phyloP scores from a whole-genome alignment of 2,797 vertebrate genomes.

The Dendrocincla fuliginosa region DNA sequence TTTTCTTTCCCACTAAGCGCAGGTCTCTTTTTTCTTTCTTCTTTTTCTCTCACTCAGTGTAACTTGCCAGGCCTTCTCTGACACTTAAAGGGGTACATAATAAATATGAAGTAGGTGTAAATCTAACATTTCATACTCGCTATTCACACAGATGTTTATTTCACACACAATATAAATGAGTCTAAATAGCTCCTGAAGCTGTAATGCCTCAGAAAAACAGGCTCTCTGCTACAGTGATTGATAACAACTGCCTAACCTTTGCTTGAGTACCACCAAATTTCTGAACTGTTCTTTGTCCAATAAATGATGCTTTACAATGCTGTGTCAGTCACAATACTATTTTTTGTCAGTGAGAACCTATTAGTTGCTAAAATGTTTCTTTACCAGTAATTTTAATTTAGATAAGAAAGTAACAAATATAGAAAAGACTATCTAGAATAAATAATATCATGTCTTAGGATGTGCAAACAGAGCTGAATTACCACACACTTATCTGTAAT shows the following conservation, averaged over 20 bases:
- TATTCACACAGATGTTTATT: slow-evolving; percentile 39
- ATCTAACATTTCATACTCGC: slow-evolving; percentile 15
- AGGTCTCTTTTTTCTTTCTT: no score
- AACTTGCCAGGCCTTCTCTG: no score
- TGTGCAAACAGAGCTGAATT: slow-evolving; percentile 26
- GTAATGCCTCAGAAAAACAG: background rate
- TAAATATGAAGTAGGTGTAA: slow-evolving; percentile 38
- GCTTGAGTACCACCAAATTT: background rate
- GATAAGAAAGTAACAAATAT: background rate
- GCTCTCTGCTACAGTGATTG: background rate
- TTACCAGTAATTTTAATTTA: background rate
- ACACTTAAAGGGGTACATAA: background rate
- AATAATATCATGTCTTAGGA: background rate
- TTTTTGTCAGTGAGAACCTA: background rate
- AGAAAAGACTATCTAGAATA: background rate
- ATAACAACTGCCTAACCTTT: background rate
- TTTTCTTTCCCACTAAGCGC: no score
- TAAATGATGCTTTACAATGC: background rate
- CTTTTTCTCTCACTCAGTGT: no score
- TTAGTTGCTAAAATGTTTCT: background rate
- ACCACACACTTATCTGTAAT: slow-evolving; percentile 23
- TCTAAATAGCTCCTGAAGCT: slow-evolving; percentile 9
- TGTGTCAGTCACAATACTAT: background rate
- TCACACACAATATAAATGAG: background rate
- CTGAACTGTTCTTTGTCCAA: background rate